Percentiles rank a stretch among this genome's conserved stretches.
Conservation (phyloP, 2,113 vertebrate genomes). For the Stegastes partitus region DNA sequence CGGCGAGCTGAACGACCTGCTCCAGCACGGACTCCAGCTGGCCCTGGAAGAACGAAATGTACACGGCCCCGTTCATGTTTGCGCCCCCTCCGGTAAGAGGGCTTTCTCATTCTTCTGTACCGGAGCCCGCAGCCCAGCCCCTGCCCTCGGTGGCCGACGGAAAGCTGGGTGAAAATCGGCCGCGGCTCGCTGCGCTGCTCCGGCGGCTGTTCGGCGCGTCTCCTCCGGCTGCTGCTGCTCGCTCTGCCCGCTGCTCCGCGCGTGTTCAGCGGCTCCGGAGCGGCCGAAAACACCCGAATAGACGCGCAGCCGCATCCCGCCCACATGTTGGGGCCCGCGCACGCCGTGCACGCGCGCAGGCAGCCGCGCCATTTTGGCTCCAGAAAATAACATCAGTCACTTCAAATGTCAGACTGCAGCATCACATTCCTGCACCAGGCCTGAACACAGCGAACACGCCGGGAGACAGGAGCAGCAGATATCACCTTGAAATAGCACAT, state of each 20-base stretch:
- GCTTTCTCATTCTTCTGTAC: slow-evolving; percentile 76
- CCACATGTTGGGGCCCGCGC: slow-evolving; percentile 54
- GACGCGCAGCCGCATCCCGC: slow-evolving; percentile 62
- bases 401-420: slow-evolving; percentile 10
- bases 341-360: slow-evolving; percentile 32
- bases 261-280: slow-evolving; percentile 19
- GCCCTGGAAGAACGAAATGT: slow-evolving; percentile 88
- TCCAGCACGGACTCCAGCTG: slow-evolving; percentile 87
- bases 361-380: slow-evolving; percentile 70
- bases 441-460: too few species aligned
- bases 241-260: slow-evolving; percentile 30
- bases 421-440: not conserved
- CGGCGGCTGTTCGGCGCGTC: not conserved
- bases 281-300: slow-evolving; percentile 56
- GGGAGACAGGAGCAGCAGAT: too few species aligned
- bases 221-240: slow-evolving; percentile 5
- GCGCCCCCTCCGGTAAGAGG: slow-evolving; percentile 58
- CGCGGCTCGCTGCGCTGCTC: slow-evolving; percentile 12
- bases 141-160: slow-evolving; percentile 27
- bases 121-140: slow-evolving; percentile 33
- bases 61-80: slow-evolving; percentile 86
- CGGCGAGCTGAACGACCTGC: slow-evolving; percentile 87
- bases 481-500: too few species aligned
- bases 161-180: slow-evolving; percentile 8
- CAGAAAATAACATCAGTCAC: slow-evolving; percentile 39